These are phyloP conservation scores for Brachionus manjavacas DNA, from an alignment of 1,140 invertebrate species.

Conservation along the genomic window DNA sequence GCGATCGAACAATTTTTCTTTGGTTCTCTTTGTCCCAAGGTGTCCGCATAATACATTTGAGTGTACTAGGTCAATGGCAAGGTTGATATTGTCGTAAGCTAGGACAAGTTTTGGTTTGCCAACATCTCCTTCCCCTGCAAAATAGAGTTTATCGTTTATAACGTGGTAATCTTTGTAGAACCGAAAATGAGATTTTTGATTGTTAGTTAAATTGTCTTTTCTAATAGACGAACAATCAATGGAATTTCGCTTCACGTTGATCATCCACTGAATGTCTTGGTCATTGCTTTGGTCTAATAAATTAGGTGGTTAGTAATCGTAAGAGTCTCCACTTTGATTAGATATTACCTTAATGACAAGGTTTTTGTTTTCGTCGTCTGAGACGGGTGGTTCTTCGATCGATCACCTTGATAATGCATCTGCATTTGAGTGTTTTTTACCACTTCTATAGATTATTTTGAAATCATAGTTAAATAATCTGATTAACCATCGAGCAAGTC, in stretches of 20 bases:
- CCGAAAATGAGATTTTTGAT: background rate
- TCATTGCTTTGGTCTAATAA: background rate
- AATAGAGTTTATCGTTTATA: background rate
- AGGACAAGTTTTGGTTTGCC: background rate
- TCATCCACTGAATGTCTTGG: background rate
- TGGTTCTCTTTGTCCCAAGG: background rate
- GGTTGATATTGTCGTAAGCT: background rate
- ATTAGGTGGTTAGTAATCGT: background rate
- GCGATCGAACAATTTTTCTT: background rate
- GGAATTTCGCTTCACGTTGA: background rate
- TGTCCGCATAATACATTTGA: slow-evolving; percentile 27
- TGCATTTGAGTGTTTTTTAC: background rate
- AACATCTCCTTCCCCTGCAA: background rate
- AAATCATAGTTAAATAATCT: background rate
- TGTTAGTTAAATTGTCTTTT: background rate
- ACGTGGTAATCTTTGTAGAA: background rate
- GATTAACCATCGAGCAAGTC: slow-evolving; percentile 2
- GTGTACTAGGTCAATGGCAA: slow-evolving; percentile 20
- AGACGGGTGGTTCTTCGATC: background rate
- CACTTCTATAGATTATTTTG: background rate
- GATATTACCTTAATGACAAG: background rate
- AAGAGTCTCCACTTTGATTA: background rate
- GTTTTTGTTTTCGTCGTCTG: background rate
- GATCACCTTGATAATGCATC: slow-evolving; percentile 44
- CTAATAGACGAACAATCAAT: background rate